Evolutionary conservation across 92 coral and sea anemone genomes (phyloP), one percentile per base, ranked within the genome.

Genomic region (Virgularia gustaviana): DNA sequence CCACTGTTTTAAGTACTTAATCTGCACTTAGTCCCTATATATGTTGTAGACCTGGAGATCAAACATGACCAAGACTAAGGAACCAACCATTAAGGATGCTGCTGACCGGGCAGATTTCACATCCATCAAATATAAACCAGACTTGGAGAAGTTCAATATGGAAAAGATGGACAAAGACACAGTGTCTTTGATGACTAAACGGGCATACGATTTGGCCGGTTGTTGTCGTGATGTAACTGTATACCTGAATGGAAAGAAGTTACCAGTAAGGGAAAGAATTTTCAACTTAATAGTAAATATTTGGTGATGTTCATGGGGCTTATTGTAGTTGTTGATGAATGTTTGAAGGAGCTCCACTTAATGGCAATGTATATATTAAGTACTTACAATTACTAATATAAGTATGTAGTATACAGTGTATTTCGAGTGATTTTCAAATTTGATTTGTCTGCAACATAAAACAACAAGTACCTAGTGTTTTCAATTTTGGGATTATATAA

Each of bases 161-260:
- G 96, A 89, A 33, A 81, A 72, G 22, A 81, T 92, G 42, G 96
- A 92, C 61, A 61, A 72, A 4, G 98, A 89, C 65, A 92, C 88
- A 34, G 87, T 92, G 30, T 73, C 98, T 19, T 66, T 92, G 65
- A 44, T 92, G 67, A 77, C 96, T 9, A 85, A 96, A 56, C 73
- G 98, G 27, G 98, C 98, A 0, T 92, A 92, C 63, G 96, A 92
- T 52, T 79, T 92, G 68, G 98, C 96, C 51, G 96, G 96, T 9
- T 83, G 86, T 73, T 83, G 84, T n/a, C 82, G 87, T 18, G 96
- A 96, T 11, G 89, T 92, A 19, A 63, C 86, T 38, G 98, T 92
- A 2, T 62, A 77, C 49, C 83, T 92, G 23, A 92, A 89, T 89
- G 96, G 94, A 31, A 82, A 89, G 64, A 92, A 89, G 65, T 59